Conservation (phyloP, 2,113 vertebrate genomes). For the Dascyllus trimaculatus region DNA sequence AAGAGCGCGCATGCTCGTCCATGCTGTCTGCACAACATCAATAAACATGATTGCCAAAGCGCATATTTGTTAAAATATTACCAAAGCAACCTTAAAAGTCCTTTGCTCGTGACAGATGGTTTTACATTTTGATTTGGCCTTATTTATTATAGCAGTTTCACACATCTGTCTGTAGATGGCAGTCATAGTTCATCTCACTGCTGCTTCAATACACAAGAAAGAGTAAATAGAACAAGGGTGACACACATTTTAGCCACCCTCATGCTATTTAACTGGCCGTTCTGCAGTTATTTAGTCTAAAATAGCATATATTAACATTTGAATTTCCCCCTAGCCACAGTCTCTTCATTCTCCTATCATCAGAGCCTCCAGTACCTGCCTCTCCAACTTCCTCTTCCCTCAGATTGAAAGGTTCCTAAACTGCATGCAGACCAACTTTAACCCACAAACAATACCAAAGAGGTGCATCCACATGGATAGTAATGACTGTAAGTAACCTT, state of each 20-base stretch:
- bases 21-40: not conserved
- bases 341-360: not conserved
- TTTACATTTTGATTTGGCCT: not conserved
- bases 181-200: conserved; percentile 23
- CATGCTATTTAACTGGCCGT: too few relatives aligned
- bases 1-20: not conserved
- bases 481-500: not conserved
- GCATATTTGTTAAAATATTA: not conserved
- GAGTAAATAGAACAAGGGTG: too few relatives aligned
- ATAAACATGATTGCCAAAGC: not conserved
- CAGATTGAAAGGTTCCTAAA: too few relatives aligned
- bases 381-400: too few relatives aligned
- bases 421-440: too few relatives aligned
- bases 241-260: too few relatives aligned
- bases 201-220: not conserved
- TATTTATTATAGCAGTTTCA: conserved; percentile 7
- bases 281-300: not conserved
- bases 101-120: not conserved
- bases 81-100: not conserved
- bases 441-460: not conserved
- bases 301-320: not conserved
- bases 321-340: not conserved
- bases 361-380: too few relatives aligned
- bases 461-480: not conserved
- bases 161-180: conserved; percentile 64